Base-by-base conservation (phyloP, 2,113 vertebrate species). In the Sinocyclocheilus anshuiensis region DNA sequence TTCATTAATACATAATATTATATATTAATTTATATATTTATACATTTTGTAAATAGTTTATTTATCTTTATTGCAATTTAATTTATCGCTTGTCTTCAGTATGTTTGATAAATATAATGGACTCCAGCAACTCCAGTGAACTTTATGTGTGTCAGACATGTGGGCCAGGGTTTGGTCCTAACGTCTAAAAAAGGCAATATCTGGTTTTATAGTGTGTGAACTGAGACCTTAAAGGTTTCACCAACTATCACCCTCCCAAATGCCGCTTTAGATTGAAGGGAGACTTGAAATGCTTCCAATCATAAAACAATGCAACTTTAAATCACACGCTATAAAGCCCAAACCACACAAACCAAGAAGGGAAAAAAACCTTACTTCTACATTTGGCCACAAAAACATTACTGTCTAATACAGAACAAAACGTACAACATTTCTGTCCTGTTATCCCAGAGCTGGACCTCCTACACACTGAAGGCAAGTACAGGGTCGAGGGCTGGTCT, bases 191-290 rank as follows among this genome's bases (percentile, higher is more conserved):
- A 16, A 71, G 7, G 22, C 15, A 59, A 74, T 71, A 24, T 86
- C n/a, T 79, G 11, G 6, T 26, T 85, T 86, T 81, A 86, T 71
- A 72, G 50, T n/a, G 65, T 69, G 84, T 50, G 65, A 72, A 80
- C 24, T 13, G 16, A 81, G n/a, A 16, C 67, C 63, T 22, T 79
- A 15, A 65, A 78, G 84, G 48, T 78, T 85, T 55, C 11, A 36
- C 24, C 75, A 77, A 71, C 76, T 55, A 65, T 71, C 61, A 22
- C 22, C 13, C 84, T 78, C 59, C 84, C 65, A 77, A 26, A 26
- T 57, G 67, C 2, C 63, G 42, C 42, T 50, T 77, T 69, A 77
- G 33, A 76, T 67, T 69, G 76, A 26, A 78, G 63, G 22, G 61
- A 20, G 36, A 39, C 13, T 72, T 22, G 78, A 71, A 59, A 10